Conservation (phyloP, 2,888 invertebrate genomes). For the Gastrophysa polygoni region DNA sequence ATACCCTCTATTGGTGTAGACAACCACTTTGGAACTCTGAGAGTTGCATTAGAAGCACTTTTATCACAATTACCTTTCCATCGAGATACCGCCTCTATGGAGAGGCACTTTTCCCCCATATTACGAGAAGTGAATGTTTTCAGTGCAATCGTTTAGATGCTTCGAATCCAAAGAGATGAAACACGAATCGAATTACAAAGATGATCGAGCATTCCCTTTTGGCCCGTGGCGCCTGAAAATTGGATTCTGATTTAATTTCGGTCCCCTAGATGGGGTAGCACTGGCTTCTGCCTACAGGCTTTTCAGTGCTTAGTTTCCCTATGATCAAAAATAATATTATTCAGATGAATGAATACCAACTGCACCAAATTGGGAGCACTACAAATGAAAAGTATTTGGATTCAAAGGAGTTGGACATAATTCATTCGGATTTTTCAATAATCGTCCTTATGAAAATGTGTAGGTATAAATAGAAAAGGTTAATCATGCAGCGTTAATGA, state of each 20-base stretch:
- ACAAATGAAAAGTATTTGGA: too few species aligned
- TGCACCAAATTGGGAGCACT: too few species aligned
- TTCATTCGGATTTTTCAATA: too few species aligned
- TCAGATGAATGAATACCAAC: too few species aligned
- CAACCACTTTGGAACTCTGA: too few species aligned
- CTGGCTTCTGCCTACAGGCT: background rate
- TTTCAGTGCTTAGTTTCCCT: background rate
- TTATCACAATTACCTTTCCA: background rate
- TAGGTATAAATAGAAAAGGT: too few species aligned
- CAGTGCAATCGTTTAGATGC: background rate
- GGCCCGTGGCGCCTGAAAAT: background rate
- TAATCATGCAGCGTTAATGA: too few species aligned
- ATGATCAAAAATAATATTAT: too few species aligned
- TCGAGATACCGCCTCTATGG: background rate
- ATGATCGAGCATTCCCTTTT: background rate
- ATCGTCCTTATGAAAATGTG: too few species aligned
- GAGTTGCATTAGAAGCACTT: background rate
- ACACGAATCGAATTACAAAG: background rate
- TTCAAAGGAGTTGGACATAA: too few species aligned
- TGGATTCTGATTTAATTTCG: background rate
- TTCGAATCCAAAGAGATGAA: background rate
- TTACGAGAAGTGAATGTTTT: background rate
- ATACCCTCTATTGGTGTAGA: too few species aligned
- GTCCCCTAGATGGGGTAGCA: background rate
- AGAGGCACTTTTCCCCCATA: background rate